Evolutionary conservation across 1,140 invertebrate genomes (phyloP), one percentile per base, ranked within the genome.

Genomic region (Drosophila melanica): DNA sequence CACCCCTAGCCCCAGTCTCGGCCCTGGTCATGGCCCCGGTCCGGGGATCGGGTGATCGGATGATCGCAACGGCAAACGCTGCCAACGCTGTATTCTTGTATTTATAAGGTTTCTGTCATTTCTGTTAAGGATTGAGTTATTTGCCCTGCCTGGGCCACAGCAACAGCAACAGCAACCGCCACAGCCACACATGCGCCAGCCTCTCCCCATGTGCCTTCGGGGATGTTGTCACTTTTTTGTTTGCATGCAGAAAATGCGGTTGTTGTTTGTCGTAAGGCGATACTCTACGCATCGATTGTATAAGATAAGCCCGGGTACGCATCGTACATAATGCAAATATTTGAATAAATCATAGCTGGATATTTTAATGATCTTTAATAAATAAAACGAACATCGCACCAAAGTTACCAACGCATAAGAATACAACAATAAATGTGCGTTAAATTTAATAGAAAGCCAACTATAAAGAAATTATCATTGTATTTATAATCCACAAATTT

Each of bases 91-190:
- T 79, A 72, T 81, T 87, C 75, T 73, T 87, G 82, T 79, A 87
- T 86, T 86, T 86, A 86, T 86, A 86, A 86, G 82, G 82, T 87
- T 86, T 86, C 82, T 87, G 82, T 79, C 82, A 82, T 81, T 82
- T 87, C 82, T 76, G 84, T 86, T 86, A 86, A 86, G 82, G 82
- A 87, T 86, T 86, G 82, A 86, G 82, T 86, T 86, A 86, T 86
- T 86, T 82, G 82, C 74, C 74, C 75, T 80, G 53, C 62, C 59
- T 16, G 16, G 39, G 30, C 37, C 23, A 37, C 54, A 20, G 47
- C 14, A 30, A 7, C 27, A 27, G n/a, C n/a, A n/a, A n/a, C n/a
- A n/a, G n/a, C n/a, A n/a, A n/a, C n/a, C n/a, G 30, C 37, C 23
- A 37, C 54, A 20, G 47, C 14, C 41, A 7, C 27, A 27, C 27